Percentiles rank a stretch among this genome's conserved stretches.
Conservation (phyloP, 2,888 invertebrate species). For the Calameuta filiformis region DNA sequence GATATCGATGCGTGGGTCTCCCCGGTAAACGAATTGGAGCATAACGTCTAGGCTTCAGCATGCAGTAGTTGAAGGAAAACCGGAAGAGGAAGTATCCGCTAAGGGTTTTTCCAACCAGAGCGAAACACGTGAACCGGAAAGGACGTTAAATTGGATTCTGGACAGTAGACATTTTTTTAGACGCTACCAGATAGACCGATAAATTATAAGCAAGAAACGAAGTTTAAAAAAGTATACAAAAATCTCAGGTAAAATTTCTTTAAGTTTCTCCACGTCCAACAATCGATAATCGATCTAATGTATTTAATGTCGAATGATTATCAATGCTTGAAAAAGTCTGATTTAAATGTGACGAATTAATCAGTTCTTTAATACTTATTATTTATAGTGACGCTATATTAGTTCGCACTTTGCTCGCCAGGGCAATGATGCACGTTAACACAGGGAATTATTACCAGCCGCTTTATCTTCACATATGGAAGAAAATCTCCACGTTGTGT, state of each 20-base stretch:
- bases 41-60: constrained; percentile 4
- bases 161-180: background rate
- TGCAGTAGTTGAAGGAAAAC: background rate
- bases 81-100: background rate
- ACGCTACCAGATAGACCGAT: background rate
- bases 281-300: background rate
- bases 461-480: background rate
- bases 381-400: background rate
- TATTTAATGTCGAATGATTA: too few relatives aligned
- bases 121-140: background rate
- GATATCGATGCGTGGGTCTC: constrained; percentile 11
- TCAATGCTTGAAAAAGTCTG: too few relatives aligned
- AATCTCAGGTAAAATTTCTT: background rate
- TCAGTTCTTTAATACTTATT: background rate
- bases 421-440: background rate
- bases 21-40: constrained; percentile 16
- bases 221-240: background rate
- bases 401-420: background rate
- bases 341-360: too few relatives aligned
- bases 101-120: background rate
- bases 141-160: background rate
- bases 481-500: constrained; percentile 22
- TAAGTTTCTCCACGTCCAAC: background rate
- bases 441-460: background rate
- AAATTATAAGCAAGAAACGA: background rate